phyloP scores from a whole-genome alignment of 1,140 invertebrate genomes.

The Rhopalosiphum maidis region DNA sequence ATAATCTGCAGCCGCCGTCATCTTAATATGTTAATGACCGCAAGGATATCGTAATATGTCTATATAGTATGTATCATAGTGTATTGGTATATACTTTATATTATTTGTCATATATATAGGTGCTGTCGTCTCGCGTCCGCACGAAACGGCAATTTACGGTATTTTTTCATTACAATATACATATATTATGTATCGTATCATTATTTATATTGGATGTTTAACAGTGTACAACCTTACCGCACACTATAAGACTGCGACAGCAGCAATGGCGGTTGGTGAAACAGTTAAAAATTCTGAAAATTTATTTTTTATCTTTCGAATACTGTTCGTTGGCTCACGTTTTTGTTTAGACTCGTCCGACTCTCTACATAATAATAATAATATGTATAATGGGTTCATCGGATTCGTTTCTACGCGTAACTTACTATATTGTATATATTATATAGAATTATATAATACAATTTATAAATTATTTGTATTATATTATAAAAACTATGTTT shows the following conservation, averaged over 20 bases:
- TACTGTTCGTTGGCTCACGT: background rate
- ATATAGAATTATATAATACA: background rate
- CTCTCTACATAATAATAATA: background rate
- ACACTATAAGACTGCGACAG: background rate
- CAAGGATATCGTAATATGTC: background rate
- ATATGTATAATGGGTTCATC: background rate
- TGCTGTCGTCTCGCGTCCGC: background rate
- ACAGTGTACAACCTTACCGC: background rate
- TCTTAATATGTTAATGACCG: background rate
- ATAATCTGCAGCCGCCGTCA: background rate
- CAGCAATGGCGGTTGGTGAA: background rate
- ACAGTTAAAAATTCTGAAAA: background rate
- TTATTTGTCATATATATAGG: background rate
- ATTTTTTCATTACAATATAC: background rate
- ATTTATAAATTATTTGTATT: background rate
- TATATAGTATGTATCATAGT: background rate
- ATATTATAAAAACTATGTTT: background rate
- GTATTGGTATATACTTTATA: background rate
- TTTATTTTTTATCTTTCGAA: slow-evolving; percentile 3
- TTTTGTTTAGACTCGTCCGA: background rate
- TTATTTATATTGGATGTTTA: background rate
- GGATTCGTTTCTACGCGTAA: background rate
- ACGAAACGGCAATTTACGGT: background rate
- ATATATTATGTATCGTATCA: background rate
- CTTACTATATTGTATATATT: background rate